Conservation (phyloP, 2,888 invertebrate species). For the Ennomos erosarius region DNA sequence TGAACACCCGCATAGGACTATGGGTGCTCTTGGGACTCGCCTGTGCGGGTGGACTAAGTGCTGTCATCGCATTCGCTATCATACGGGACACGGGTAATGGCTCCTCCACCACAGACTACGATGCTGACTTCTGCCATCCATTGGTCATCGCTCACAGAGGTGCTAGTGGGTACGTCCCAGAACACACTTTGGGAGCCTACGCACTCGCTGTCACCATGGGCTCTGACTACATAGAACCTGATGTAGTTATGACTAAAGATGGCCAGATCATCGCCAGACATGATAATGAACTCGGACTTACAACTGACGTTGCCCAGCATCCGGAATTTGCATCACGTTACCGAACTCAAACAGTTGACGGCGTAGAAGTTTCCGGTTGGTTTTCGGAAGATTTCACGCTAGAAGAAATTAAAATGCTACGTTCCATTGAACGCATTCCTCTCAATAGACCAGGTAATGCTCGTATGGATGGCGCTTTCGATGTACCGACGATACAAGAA, state of each 20-base stretch:
- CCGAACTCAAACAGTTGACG: constrained; percentile 67
- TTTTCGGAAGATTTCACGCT: constrained; percentile 79
- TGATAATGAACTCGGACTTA: constrained; percentile 71
- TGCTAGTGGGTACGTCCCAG: constrained; percentile 75
- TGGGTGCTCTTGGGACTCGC: constrained; percentile 44
- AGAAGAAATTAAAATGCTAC: constrained; percentile 70
- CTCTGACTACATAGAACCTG: constrained; percentile 76
- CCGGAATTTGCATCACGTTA: constrained; percentile 68
- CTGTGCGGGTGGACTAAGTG: constrained; percentile 35
- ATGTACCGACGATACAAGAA: constrained; percentile 73
- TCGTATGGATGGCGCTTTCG: constrained; percentile 65
- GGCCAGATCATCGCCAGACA: constrained; percentile 73
- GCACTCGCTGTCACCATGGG: constrained; percentile 76
- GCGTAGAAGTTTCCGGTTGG: constrained; percentile 63
- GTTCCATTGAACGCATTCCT: constrained; percentile 72
- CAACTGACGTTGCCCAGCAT: constrained; percentile 65
- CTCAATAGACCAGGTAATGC: constrained; percentile 68
- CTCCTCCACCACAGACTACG: constrained; percentile 39
- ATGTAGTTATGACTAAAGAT: constrained; percentile 75
- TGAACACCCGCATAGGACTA: constrained; percentile 34
- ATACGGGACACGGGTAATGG: constrained; percentile 35
- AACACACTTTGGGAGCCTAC: constrained; percentile 76
- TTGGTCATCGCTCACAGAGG: constrained; percentile 74
- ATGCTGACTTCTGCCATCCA: constrained; percentile 64
- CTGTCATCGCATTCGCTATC: constrained; percentile 41